phyloP scores from a whole-genome alignment of 2,797 vertebrate genomes.

The Euphonia xanthogaster region DNA sequence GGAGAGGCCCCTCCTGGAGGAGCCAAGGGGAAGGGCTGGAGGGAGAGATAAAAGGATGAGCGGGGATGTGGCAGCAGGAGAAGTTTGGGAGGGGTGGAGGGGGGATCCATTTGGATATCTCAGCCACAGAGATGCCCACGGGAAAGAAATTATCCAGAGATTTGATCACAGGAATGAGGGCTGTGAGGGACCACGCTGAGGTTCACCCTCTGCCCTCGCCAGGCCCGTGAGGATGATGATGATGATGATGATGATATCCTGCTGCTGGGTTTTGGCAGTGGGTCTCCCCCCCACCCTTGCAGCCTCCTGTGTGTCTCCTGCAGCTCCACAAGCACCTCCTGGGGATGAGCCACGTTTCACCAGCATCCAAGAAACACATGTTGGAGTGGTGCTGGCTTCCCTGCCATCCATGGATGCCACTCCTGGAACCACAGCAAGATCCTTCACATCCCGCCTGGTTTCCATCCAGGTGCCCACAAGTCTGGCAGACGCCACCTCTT shows the following conservation, averaged over 20 bases:
- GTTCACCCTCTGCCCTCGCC: not conserved
- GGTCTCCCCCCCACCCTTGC: fast-evolving
- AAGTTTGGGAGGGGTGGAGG: not conserved
- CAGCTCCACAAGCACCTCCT: not conserved
- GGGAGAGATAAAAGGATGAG: constrained; percentile 1
- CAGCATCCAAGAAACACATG: fast-evolving
- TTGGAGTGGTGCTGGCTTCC: not conserved
- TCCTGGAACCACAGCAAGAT: not conserved
- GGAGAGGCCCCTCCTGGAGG: not conserved
- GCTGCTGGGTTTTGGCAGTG: not conserved
- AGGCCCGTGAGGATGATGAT: not conserved
- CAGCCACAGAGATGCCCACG: not conserved
- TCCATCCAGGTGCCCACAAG: not conserved
- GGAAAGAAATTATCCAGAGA: not conserved
- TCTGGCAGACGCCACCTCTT: not conserved
- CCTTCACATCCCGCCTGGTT: not conserved
- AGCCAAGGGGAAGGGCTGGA: not conserved
- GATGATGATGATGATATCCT: not conserved
- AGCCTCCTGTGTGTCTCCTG: too few species aligned
- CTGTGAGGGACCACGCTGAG: not conserved
- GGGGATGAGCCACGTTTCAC: not conserved
- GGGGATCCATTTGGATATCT: not conserved
- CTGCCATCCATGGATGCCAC: fast-evolving
- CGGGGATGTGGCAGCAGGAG: not conserved
- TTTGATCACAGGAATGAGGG: not conserved